These are phyloP conservation scores for Paramisgurnus dabryanus DNA, from an alignment of 2,113 vertebrate species.

Conservation along the genomic window DNA sequence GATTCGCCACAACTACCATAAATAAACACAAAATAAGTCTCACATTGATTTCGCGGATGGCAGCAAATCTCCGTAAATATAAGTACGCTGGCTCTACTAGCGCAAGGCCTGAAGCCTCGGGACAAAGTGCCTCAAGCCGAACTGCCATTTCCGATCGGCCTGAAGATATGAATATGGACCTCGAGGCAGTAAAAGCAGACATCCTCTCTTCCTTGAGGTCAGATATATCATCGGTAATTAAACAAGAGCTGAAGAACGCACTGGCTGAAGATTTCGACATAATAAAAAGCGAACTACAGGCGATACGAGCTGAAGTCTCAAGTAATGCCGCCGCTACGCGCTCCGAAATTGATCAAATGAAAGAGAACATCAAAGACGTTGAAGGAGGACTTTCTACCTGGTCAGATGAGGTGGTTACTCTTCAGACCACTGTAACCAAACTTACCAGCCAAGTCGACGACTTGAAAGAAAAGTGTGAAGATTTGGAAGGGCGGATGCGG, in stretches of 20 bases:
- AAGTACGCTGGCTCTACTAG: conserved; percentile 1
- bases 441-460: neutral
- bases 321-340: neutral
- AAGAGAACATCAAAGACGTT: conserved; percentile 4
- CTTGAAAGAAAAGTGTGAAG: neutral
- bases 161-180: conserved; percentile 1
- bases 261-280: conserved; percentile 5
- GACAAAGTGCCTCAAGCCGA: neutral
- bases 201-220: conserved; percentile 28
- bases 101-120: conserved; percentile 17
- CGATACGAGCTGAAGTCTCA: neutral
- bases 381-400: conserved; percentile 20
- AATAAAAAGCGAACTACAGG: conserved; percentile 18
- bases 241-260: conserved; percentile 20
- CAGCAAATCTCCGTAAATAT: conserved; percentile 19
- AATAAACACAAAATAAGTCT: too few species aligned
- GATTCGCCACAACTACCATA: too few species aligned
- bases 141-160: neutral
- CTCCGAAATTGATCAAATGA: conserved; percentile 24
- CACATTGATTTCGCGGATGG: neutral
- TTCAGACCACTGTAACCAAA: conserved; percentile 17
- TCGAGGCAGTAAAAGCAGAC: conserved; percentile 4
- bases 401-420: conserved; percentile 6
- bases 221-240: conserved; percentile 28
- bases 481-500: conserved; percentile 6